These are phyloP conservation scores for Plemyria rubiginata DNA, from an alignment of 2,888 invertebrate genomes.

Conservation along the genomic window DNA sequence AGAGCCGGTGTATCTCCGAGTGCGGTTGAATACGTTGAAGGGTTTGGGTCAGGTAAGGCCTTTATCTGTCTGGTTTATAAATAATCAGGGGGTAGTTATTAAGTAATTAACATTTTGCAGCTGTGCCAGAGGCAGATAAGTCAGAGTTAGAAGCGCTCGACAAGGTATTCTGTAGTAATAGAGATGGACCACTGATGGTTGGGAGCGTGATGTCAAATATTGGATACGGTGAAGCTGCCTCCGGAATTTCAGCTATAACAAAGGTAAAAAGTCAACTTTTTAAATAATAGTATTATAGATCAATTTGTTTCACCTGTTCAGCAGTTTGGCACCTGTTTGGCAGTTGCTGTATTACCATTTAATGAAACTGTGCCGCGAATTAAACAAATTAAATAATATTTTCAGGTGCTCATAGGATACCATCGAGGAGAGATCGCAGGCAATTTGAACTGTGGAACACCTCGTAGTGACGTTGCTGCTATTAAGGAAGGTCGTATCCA, in stretches of 20 bases:
- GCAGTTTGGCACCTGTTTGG: no score
- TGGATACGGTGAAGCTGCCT: conserved; percentile 63
- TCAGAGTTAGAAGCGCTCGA: conserved; percentile 86
- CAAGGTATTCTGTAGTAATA: conserved; percentile 79
- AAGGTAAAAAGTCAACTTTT: conserved; percentile 58
- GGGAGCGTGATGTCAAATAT: conserved; percentile 71
- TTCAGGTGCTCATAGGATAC: conserved; percentile 82
- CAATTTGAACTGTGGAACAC: conserved; percentile 87
- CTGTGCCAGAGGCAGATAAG: conserved; percentile 85
- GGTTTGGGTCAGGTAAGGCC: conserved; percentile 85
- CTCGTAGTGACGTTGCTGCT: conserved; percentile 76
- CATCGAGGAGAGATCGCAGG: conserved; percentile 87
- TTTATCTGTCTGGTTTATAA: no score
- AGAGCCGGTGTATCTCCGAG: conserved; percentile 85
- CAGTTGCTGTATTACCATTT: no score
- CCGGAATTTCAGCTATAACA: conserved; percentile 81
- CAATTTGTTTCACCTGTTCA: no score
- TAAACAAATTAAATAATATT: not conserved
- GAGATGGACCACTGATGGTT: conserved; percentile 84
- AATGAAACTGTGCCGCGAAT: not conserved
- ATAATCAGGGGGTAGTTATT: not conserved
- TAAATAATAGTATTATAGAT: no score
- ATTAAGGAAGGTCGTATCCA: conserved; percentile 77
- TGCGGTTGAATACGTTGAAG: conserved; percentile 86
- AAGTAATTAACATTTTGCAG: conserved; percentile 32